Base-by-base conservation (phyloP, 2,888 invertebrate species). In the Parochlus steinenii region DNA sequence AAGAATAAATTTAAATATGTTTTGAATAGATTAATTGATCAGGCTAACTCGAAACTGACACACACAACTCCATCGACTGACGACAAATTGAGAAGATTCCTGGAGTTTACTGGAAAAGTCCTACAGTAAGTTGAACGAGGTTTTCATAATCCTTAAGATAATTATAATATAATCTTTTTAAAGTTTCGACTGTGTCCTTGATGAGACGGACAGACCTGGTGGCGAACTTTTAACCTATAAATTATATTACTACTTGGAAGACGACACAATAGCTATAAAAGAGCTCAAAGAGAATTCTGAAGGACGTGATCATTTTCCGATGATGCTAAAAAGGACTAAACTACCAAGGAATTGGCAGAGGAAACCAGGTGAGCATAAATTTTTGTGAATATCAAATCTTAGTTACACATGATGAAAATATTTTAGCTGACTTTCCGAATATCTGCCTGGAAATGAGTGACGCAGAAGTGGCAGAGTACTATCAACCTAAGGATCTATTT, bases 51-150 rank as follows among this genome's bases (percentile, higher is more conserved):
- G 11, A 31, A 20, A 10, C 19, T 31, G n/a, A 16, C 36, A 32
- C 43, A 51, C 23, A 48, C 49, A 11, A 56, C 57, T 2, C 52
- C 56, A 5, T 44, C 54, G 3, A 46, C 51, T 3, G 62, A 65
- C 37, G 72, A 75, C 48, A 65, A 68, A 46, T 59, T 78, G 32
- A 63, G 74, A 35, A 67, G 77, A 40, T 83, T 78, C 54, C 56
- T 82, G 40, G 75, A 81, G 51, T 77, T 74, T 50, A 81, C 83
- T 48, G 74, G 78, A 18, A 81, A 80, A 64, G 69, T 85, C 22
- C 62, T 87, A n/a, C 61, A 67, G 73, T 73, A 50, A 54, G 58
- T 56, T 19, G 11, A 28, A 33, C 36, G 31, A 20, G 31, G 28
- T 22, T 5, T 26, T 26, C 8, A 31, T 10, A 22, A 22, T 22